Evolutionary conservation across 2,888 invertebrate genomes (phyloP).

Genomic region (Blera fallax): DNA sequence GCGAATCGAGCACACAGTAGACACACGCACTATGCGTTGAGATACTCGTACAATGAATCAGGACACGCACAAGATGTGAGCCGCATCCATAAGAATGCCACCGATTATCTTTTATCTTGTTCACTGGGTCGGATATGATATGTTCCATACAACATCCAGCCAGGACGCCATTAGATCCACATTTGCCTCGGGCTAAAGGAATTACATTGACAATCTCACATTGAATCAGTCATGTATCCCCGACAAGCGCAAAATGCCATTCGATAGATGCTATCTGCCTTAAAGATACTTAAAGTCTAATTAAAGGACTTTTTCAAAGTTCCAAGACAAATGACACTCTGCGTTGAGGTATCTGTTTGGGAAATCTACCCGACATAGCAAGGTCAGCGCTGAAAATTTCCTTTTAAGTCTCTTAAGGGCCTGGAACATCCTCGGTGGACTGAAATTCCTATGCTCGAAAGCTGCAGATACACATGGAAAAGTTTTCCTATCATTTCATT

Average conservation of each 20-base stretch:
- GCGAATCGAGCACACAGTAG: not conserved
- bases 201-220: constrained; percentile 42
- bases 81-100: not conserved
- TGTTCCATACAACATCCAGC: constrained; percentile 38
- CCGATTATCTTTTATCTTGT: constrained; percentile 55
- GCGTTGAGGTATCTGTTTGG: not conserved
- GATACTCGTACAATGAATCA: not conserved
- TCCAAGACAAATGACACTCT: not conserved
- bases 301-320: constrained; percentile 35
- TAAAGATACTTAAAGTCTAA: constrained; percentile 7
- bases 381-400: not conserved
- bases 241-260: not conserved
- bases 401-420: not conserved
- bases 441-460: not conserved
- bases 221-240: constrained; percentile 41
- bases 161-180: constrained; percentile 15
- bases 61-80: constrained; percentile 16
- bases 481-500: constrained; percentile 19
- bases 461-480: not conserved
- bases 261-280: not conserved
- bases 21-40: not conserved
- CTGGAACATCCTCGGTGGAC: too few relatives aligned
- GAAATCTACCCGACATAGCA: not conserved
- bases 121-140: constrained; percentile 58
- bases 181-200: constrained; percentile 15